A percentile compares a stretch with the other conserved stretches of the same genome.
These are phyloP conservation scores for Nasonovia ribisnigri DNA, from an alignment of 2,888 invertebrate genomes.

Conservation along the genomic window DNA sequence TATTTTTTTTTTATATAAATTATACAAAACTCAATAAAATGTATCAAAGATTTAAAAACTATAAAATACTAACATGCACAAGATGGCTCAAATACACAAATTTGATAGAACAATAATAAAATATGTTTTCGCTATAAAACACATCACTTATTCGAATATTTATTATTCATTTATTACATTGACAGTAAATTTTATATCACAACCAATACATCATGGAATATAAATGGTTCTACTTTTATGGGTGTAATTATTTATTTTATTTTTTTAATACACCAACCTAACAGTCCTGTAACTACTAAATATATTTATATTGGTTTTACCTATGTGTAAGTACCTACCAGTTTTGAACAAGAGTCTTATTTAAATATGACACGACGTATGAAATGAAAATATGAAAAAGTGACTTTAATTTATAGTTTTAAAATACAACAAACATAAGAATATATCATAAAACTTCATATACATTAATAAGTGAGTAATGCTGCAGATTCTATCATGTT, in stretches of 20 bases:
- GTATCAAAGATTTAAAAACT: background rate
- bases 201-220: constrained; percentile 3
- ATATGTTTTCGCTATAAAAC: constrained; percentile 24
- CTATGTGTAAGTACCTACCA: background rate
- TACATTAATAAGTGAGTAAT: background rate
- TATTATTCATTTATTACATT: constrained; percentile 3
- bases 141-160: background rate
- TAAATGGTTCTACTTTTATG: background rate
- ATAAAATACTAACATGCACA: background rate
- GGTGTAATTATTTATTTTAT: background rate
- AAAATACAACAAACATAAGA: background rate
- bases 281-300: background rate
- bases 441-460: background rate
- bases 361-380: background rate
- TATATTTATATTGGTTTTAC: background rate
- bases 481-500: background rate
- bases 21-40: constrained; percentile 12
- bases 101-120: constrained; percentile 1
- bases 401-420: background rate
- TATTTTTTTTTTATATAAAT: constrained; percentile 18
- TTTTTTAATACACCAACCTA: background rate
- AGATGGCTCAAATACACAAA: background rate
- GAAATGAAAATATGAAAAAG: background rate
- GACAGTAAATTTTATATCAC: background rate
- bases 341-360: background rate